Conservation (phyloP, 2,113 vertebrate species). For the Marcusenius ussheri region DNA sequence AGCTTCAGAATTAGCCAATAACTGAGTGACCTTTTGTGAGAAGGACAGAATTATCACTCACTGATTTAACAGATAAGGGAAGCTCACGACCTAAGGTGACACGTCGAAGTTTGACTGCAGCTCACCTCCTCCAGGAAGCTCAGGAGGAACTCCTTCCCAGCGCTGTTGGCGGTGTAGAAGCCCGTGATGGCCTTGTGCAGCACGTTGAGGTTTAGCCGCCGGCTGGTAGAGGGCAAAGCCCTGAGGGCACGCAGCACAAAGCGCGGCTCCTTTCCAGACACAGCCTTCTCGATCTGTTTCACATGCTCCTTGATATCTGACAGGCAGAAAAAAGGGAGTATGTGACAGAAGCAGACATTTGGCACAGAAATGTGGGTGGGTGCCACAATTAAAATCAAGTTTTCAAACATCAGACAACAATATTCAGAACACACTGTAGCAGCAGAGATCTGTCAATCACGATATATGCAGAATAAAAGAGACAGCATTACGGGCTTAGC, state of each 20-base stretch:
- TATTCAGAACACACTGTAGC: neutral
- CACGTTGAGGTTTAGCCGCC: conserved; percentile 84
- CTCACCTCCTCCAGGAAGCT: conserved; percentile 84
- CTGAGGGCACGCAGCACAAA: conserved; percentile 84
- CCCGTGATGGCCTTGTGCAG: conserved; percentile 81
- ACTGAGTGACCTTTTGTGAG: neutral
- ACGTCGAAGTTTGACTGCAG: neutral
- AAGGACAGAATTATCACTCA: neutral
- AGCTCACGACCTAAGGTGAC: neutral
- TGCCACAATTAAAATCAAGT: neutral
- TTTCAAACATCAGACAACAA: neutral
- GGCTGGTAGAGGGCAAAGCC: conserved; percentile 87
- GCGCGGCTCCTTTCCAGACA: conserved; percentile 88
- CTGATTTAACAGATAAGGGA: neutral
- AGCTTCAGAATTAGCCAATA: neutral
- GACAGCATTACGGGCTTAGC: neutral
- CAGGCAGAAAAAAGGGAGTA: neutral
- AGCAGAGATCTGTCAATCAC: neutral
- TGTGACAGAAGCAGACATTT: neutral
- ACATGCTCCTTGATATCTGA: conserved; percentile 93
- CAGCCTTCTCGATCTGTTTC: conserved; percentile 94
- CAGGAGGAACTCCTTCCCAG: conserved; percentile 78
- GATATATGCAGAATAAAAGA: neutral
- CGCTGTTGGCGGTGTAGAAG: conserved; percentile 82
- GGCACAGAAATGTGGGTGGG: neutral